A percentile compares a stretch with the other conserved stretches of the same genome.
phyloP scores from a whole-genome alignment of 1,140 invertebrate species.

The Nephila pilipes region DNA sequence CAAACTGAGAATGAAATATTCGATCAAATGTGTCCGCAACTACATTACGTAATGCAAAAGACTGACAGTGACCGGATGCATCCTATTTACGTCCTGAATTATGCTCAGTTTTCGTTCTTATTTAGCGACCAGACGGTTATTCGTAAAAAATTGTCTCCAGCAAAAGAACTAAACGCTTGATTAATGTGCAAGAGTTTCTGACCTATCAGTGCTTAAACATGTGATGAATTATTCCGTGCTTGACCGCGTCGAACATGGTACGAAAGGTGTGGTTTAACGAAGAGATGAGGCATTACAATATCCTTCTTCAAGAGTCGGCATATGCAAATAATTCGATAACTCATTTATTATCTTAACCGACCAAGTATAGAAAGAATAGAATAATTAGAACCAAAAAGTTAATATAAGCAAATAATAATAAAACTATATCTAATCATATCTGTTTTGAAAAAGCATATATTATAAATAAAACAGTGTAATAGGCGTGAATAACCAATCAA shows the following conservation, averaged over 20 bases:
- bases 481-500: too few species aligned
- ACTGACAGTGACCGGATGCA: background rate
- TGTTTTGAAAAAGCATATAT: too few species aligned
- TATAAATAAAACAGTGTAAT: too few species aligned
- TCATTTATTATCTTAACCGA: background rate
- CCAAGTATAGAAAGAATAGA: background rate
- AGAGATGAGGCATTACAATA: background rate
- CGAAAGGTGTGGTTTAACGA: constrained; percentile 6
- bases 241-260: background rate
- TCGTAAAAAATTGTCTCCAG: background rate
- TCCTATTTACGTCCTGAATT: constrained; percentile 13
- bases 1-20: background rate
- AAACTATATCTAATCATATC: too few species aligned
- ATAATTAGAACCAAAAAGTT: too few species aligned
- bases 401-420: too few species aligned
- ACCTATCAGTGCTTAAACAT: background rate
- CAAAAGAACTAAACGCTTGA: background rate
- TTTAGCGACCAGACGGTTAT: background rate
- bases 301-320: background rate
- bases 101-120: background rate
- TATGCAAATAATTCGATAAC: background rate
- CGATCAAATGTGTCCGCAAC: background rate
- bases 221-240: background rate
- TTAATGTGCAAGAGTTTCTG: background rate
- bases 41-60: background rate